Evolutionary conservation across 2,797 vertebrate species (phyloP), one percentile per base, ranked within the genome.

Genomic region (Danionella dracula): DNA sequence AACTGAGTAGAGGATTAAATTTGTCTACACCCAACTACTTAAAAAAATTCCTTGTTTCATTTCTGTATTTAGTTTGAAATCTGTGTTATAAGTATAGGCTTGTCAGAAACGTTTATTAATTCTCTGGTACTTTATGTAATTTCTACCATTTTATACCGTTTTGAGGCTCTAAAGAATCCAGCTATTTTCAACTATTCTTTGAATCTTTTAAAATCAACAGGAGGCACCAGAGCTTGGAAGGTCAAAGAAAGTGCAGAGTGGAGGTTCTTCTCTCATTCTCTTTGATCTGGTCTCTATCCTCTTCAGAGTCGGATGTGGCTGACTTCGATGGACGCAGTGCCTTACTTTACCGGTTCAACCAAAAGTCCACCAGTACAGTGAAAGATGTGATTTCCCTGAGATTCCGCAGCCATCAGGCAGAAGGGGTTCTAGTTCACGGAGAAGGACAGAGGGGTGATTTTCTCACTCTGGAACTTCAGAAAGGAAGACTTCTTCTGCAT

Each of bases 241-340:
- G 61, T 64, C 20, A 48, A 19, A 11, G 44, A 53, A 75, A 68
- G 57, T 41, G 50, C 68, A 48, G 51, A 56, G 19, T 13, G 3
- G n/a, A 4, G 4, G 3, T 12, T 64, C 8, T 42, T 55, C 19
- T 12, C 29, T 12, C 37, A 29, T 32, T 51, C 15, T 32, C 37
- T 57, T 62, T 45, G 17, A 59, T 46, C 29, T 31, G 40, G 29
- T 29, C 37, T 46, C 54, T 56, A 21, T 56, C 10, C 7, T 49
- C 17, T 37, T 54, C 58, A 94, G 96, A 93, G 72, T 98, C 93
- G 0, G 93, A 97, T 4, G 83, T 94, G 65, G 94, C 91, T 1
- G 92, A 92, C 80, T 97, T 99, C 15, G 92, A 98, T 32, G 95
- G 96, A 66, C 83, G 89, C 82, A 96, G 94, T 76, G 92, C 92